Evolutionary conservation across 1,140 invertebrate species (phyloP).

Genomic region (Rhopalosiphum maidis): DNA sequence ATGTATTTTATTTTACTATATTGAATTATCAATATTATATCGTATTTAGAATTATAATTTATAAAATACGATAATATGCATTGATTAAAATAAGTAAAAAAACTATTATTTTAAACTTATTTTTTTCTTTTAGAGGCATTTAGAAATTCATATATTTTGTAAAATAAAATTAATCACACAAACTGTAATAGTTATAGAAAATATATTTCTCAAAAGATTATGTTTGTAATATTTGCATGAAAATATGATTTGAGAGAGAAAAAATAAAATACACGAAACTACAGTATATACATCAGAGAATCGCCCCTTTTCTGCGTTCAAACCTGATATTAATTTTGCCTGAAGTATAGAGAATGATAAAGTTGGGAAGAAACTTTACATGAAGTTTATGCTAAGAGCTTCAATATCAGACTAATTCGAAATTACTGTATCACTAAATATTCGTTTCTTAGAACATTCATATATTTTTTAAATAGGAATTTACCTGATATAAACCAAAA

Average conservation of each 20-base stretch:
- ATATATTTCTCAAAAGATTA: background rate
- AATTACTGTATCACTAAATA: slow-evolving; percentile 6
- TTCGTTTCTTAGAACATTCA: background rate
- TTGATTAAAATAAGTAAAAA: background rate
- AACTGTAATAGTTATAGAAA: background rate
- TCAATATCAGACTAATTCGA: slow-evolving; percentile 24
- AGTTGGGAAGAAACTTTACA: slow-evolving; percentile 16
- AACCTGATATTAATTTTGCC: slow-evolving; percentile 25
- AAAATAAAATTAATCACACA: background rate
- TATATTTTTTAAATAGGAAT: background rate
- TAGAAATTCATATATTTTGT: background rate
- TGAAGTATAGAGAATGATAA: slow-evolving; percentile 5
- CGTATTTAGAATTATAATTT: background rate
- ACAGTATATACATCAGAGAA: background rate
- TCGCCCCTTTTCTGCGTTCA: background rate
- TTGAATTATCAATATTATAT: background rate
- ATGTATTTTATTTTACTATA: no score
- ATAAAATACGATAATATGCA: background rate
- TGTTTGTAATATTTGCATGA: background rate
- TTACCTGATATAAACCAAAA: background rate
- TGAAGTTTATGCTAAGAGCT: background rate
- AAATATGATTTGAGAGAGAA: background rate
- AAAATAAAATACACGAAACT: background rate
- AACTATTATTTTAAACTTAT: background rate
- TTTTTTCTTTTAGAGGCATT: background rate